Conservation (phyloP, 2,113 vertebrate species). For the Grus americana region DNA sequence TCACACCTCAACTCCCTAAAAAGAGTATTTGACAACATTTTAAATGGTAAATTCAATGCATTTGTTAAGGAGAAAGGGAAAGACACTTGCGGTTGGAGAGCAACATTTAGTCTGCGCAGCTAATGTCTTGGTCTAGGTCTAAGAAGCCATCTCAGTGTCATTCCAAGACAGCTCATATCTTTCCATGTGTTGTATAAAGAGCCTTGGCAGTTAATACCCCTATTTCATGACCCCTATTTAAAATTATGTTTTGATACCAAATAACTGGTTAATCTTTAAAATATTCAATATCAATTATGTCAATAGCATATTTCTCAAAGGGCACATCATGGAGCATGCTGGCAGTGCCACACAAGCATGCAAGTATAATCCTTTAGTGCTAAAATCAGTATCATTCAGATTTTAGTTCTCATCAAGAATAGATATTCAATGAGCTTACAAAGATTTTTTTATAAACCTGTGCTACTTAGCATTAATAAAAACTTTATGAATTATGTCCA, state of each 20-base stretch:
- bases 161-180: background rate
- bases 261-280: background rate
- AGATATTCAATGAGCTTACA: background rate
- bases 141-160: background rate
- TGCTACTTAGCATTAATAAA: background rate
- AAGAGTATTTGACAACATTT: background rate
- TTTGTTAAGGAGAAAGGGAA: background rate
- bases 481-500: rapidly evolving
- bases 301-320: background rate
- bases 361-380: background rate
- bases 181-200: background rate
- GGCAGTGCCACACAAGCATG: background rate
- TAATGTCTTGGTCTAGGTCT: background rate
- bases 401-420: background rate
- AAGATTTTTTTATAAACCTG: background rate
- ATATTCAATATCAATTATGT: background rate
- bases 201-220: rapidly evolving
- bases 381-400: background rate
- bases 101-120: background rate
- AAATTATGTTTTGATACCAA: background rate
- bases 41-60: background rate
- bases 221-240: background rate
- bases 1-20: background rate
- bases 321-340: background rate
- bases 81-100: background rate